Evolutionary conservation across 2,113 vertebrate species (phyloP), one percentile per base, ranked within the genome.

Genomic region (Cariama cristata): DNA sequence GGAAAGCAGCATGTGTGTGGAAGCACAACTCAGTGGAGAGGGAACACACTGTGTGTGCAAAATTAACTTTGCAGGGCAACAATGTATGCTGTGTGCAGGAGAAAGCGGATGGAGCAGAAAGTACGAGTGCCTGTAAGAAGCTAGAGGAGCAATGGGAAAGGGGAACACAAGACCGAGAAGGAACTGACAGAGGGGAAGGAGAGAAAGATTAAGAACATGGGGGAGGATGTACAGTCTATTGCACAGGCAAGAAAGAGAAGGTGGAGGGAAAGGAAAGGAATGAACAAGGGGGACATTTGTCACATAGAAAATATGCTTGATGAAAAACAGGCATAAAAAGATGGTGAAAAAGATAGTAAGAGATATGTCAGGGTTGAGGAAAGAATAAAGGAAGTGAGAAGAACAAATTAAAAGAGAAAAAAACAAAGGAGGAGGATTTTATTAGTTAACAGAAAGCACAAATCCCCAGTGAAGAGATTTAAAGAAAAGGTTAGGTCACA

Each of bases 111-210:
- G 71, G 40, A 40, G 84, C 15, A 58, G 63, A 50, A 80, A 74
- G 44, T 8, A 32, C 42, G 26, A 79, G 69, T 8, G 28, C 4
- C 0, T 47, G 32, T 53, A 47, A 19, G 62, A 73, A 90, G 68
- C 68, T 52, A 67, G 21, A 62, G 28, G 47, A 94, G 73, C 55
- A 66, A 19, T 4, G 15, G 88, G 69, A 95, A 97, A 95, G 91
- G 63, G 69, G 95, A 96, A 95, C 91, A 94, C 26, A 60, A 62
- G 66, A 75, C 15, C 66, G 83, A 93, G 59, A 86, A 87, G 90
- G 93, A 96, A 95, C 86, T 77, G 50, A 72, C 62, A 79, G 88
- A 89, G 58, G 62, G 77, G 75, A 89, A 93, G 76, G 80, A 90
- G 40, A 52, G 44, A 81, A 40, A 95, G 59, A 55, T 64, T 44